phyloP scores from a whole-genome alignment of 1,140 invertebrate species.

The Sinella curviseta region DNA sequence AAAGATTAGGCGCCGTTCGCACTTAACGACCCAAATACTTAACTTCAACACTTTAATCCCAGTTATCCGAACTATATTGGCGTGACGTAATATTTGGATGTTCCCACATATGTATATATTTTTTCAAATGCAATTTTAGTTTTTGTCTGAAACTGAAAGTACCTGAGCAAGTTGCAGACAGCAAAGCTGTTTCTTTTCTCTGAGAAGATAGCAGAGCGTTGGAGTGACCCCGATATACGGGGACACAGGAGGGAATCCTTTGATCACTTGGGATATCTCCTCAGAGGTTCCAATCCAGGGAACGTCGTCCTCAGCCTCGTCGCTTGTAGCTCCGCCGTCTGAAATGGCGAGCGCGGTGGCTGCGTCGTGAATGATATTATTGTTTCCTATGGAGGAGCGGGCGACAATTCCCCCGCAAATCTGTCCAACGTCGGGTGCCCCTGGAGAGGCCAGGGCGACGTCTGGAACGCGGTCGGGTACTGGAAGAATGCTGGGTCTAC shows the following conservation, averaged over 20 bases:
- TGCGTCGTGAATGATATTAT: constrained; percentile 25
- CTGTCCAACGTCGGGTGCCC: constrained; percentile 30
- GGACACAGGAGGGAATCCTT: constrained; percentile 94
- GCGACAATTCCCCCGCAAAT: constrained; percentile 65
- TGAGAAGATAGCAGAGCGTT: constrained; percentile 91
- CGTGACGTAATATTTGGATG: no score
- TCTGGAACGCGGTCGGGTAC: constrained; percentile 78
- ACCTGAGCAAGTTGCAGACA: constrained; percentile 92
- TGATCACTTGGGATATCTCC: constrained; percentile 81
- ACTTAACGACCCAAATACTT: no score
- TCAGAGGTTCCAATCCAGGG: constrained; percentile 84
- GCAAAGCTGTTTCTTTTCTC: constrained; percentile 93
- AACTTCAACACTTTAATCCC: no score
- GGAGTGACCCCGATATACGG: constrained; percentile 97
- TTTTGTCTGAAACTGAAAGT: constrained; percentile 43
- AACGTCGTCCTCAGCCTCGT: constrained; percentile 83
- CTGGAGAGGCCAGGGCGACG: constrained; percentile 13
- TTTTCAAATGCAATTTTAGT: no score
- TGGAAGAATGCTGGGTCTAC: constrained; percentile 76
- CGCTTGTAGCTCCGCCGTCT: constrained; percentile 77
- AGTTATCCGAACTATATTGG: no score
- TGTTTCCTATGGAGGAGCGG: constrained; percentile 57
- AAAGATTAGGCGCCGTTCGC: no score
- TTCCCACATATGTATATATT: no score
- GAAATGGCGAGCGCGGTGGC: constrained; percentile 28